Percentiles rank a stretch among this genome's conserved stretches.
Evolutionary conservation across 2,888 invertebrate genomes (phyloP).

Genomic region (Synergus japonicus): DNA sequence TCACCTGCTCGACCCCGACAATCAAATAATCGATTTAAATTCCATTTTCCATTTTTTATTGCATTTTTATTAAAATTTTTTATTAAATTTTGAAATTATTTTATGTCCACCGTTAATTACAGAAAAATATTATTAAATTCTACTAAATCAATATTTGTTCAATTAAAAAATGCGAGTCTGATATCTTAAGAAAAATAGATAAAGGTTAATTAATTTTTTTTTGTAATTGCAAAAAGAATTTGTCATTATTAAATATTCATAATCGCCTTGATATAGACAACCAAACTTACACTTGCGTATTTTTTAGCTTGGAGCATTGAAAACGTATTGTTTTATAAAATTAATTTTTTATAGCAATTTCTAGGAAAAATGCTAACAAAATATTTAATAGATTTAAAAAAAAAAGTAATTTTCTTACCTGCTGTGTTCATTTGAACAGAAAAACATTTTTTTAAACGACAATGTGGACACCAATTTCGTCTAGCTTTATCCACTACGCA

Average conservation of each 20-base stretch:
- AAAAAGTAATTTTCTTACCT: conserved; percentile 78
- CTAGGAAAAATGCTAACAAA: too few species aligned
- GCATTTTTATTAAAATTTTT: neutral
- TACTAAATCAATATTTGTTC: too few species aligned
- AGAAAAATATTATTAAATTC: neutral
- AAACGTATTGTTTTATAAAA: neutral
- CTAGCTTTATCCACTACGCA: conserved; percentile 90
- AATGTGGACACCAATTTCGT: conserved; percentile 93
- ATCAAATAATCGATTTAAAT: neutral
- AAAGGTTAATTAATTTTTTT: too few species aligned
- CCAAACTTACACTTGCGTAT: neutral
- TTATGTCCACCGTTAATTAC: neutral
- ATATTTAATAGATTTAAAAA: too few species aligned
- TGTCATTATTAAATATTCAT: too few species aligned
- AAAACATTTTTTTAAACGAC: conserved; percentile 88
- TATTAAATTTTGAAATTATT: neutral
- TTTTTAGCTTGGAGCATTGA: neutral
- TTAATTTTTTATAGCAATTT: neutral
- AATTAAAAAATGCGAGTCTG: too few species aligned
- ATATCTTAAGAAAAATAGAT: too few species aligned
- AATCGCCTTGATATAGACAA: neutral
- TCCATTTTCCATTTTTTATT: neutral
- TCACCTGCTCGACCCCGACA: conserved; percentile 21
- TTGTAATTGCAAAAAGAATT: too few species aligned
- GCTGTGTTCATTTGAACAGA: conserved; percentile 87